These are phyloP conservation scores for Megaleporinus macrocephalus DNA, from an alignment of 2,113 vertebrate species.

Conservation along the genomic window DNA sequence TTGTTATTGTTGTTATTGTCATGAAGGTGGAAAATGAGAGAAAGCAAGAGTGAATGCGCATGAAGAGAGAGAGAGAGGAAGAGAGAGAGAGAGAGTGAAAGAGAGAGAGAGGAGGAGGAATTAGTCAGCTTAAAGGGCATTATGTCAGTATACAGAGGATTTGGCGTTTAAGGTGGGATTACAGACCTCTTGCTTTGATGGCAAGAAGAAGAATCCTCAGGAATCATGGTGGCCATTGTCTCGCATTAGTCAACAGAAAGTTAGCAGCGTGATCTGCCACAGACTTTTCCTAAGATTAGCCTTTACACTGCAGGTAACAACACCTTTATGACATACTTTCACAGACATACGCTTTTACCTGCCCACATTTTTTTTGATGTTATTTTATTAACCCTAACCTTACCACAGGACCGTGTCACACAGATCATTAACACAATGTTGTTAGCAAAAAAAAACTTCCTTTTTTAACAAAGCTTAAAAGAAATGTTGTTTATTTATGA, in stretches of 20 bases:
- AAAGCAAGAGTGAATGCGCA: conserved; percentile 23
- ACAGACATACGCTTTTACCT: too few relatives aligned
- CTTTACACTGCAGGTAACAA: too few relatives aligned
- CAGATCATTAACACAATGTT: too few relatives aligned
- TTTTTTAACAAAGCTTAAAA: too few relatives aligned
- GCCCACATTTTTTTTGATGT: too few relatives aligned
- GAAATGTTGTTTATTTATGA: too few relatives aligned
- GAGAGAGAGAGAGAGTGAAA: conserved; percentile 46
- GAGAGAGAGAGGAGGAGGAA: conserved; percentile 46
- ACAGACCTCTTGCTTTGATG: conserved; percentile 52
- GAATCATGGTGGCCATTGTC: conserved; percentile 43
- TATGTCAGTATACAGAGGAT: conserved; percentile 62
- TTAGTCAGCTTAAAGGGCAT: conserved; percentile 63
- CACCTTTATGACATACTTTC: too few relatives aligned
- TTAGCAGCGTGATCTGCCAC: too few relatives aligned
- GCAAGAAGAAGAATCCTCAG: conserved; percentile 36
- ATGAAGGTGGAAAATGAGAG: conserved; percentile 51
- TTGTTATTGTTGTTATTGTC: conserved; percentile 63
- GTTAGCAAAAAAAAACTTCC: too few relatives aligned
- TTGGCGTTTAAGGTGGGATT: conserved; percentile 54
- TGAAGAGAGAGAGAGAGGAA: conserved; percentile 25
- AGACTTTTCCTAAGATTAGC: too few relatives aligned
- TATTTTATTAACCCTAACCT: too few relatives aligned
- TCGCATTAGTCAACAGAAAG: background rate
- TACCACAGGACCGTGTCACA: too few relatives aligned